Base-by-base conservation (phyloP, 2,113 vertebrate species). In the Centropus unirufus region DNA sequence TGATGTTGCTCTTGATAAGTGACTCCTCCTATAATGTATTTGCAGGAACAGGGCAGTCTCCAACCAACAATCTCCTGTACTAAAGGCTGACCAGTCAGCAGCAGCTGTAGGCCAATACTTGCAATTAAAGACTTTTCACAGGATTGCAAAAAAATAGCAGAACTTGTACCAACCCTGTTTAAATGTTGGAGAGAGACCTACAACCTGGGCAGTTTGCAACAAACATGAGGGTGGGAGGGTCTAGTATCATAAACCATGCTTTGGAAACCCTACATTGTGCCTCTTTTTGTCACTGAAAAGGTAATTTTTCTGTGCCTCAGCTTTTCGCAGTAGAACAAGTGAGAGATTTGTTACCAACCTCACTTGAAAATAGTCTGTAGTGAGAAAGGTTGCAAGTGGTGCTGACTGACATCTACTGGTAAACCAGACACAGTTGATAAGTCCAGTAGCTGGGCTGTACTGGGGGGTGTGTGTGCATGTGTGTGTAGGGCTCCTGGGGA, bases 341-440 rank as follows among this genome's bases (percentile, higher is more conserved):
- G 1, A 27, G 26, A 69, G 6, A 36, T 73, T 83, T 74, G 12
- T 34, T 77, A 47, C 22, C 2, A 3, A 15, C 12, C 23, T 69
- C 11, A 16, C 91, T 26, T 57, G 18, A 44, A 81, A 81, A 82
- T 0, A 7, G 17, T 34, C 24, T 40, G 16, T 26, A 58, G 6
- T 24, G 19, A 3, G 1, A 47, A 59, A 70, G 17, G 18, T 21
- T 80, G 32, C 22, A 32, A 46, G 39, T 11, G 55, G 40, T 40
- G n/a, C 54, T 88, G 72, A 39, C 67, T 81, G 92, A 93, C 83
- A 72, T 24, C 94, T 95, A 12, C 89, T 82, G 77, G 83, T 72
- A 75, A 64, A 64, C 19, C n/a, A 17, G 51, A 76, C 15, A 8
- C 3, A 0, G 21, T 8, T 74, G 30, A 14, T 47, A n/a, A 49